phyloP scores from a whole-genome alignment of 2,797 vertebrate species.

The Hybognathus amarus region DNA sequence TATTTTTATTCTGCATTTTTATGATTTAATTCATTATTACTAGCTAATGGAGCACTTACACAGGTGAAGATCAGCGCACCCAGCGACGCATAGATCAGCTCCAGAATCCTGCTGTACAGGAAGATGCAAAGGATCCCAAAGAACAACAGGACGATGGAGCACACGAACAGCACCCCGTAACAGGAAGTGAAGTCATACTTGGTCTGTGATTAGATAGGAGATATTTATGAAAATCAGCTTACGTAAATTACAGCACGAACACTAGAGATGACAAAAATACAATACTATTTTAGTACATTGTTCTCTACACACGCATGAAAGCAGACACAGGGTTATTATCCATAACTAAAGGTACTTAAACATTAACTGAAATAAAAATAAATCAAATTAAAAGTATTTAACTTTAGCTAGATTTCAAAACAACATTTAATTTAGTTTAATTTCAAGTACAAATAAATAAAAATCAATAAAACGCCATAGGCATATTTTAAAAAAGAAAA shows the following conservation, averaged over 20 bases:
- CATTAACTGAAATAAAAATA: background rate
- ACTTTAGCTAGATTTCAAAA: background rate
- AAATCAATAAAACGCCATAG: background rate
- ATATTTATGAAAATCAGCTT: background rate
- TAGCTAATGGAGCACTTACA: conserved; percentile 73
- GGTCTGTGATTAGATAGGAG: conserved; percentile 74
- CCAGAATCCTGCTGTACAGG: conserved; percentile 87
- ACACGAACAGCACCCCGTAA: conserved; percentile 88
- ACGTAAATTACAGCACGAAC: background rate
- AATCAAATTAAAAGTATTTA: background rate
- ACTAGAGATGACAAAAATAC: background rate
- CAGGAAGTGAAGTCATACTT: conserved; percentile 96
- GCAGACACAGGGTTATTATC: background rate
- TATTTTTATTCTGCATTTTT: background rate
- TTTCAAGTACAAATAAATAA: background rate
- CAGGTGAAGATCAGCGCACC: conserved; percentile 93
- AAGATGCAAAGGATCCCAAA: conserved; percentile 93
- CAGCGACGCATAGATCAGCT: conserved; percentile 90
- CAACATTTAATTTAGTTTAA: background rate
- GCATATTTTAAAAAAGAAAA: background rate
- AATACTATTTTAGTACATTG: background rate
- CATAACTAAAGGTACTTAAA: background rate
- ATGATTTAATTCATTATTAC: background rate
- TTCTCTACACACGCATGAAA: background rate
- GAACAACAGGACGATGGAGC: conserved; percentile 87